phyloP scores from a whole-genome alignment of 1,140 invertebrate genomes.

The Drosophila sp. region DNA sequence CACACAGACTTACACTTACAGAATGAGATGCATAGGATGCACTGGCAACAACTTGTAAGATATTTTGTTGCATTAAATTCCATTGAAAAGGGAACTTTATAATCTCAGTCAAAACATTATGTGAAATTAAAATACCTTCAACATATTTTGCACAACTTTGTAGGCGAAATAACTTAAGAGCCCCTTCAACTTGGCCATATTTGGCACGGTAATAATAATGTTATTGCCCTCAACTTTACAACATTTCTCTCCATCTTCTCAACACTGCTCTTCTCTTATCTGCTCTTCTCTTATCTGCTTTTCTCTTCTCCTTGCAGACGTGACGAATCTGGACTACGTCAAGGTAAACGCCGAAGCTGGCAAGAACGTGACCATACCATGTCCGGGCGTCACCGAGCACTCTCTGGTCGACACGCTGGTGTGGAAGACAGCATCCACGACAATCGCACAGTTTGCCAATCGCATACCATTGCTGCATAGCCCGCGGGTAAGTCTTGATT shows the following conservation, averaged over 20 bases:
- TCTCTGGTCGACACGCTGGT: conserved; percentile 88
- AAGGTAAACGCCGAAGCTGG: conserved; percentile 88
- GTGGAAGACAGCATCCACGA: conserved; percentile 86
- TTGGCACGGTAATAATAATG: neutral
- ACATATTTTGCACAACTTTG: conserved; percentile 56
- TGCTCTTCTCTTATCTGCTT: too few relatives aligned
- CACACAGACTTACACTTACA: conserved; percentile 1
- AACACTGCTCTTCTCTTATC: too few relatives aligned
- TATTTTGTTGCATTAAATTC: conserved; percentile 14
- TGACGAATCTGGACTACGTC: conserved; percentile 86
- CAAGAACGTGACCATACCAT: conserved; percentile 87
- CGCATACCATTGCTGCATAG: conserved; percentile 83
- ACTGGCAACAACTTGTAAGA: neutral
- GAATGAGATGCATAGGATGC: conserved; percentile 8
- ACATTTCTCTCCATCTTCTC: neutral
- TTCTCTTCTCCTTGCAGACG: conserved; percentile 82
- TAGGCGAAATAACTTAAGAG: conserved; percentile 62
- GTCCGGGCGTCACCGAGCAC: conserved; percentile 88
- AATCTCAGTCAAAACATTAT: conserved; percentile 58
- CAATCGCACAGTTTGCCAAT: conserved; percentile 84
- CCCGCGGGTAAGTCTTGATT: conserved; percentile 73
- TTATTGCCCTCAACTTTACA: too few relatives aligned
- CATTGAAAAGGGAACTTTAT: conserved; percentile 20
- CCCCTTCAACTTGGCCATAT: conserved; percentile 23
- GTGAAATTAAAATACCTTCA: conserved; percentile 80